Evolutionary conservation across 2,113 vertebrate genomes (phyloP).

Genomic region (Megaleporinus macrocephalus): DNA sequence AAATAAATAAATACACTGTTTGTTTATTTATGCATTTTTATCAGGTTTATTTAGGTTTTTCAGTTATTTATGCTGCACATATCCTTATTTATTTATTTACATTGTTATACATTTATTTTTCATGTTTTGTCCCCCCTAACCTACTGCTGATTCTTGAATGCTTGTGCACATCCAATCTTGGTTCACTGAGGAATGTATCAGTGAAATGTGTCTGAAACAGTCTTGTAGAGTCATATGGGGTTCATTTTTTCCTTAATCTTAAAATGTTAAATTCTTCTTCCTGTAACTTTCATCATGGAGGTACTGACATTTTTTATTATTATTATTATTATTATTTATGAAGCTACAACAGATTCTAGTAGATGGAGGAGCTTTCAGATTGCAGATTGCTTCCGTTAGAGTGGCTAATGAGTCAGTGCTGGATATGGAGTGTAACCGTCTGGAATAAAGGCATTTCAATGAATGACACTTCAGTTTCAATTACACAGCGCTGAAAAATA

Average conservation of each 20-base stretch:
- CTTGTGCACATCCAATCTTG: not conserved
- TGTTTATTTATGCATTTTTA: no score
- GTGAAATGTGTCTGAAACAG: not conserved
- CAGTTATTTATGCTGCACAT: no score
- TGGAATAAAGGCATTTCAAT: not conserved
- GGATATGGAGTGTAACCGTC: conserved; percentile 1
- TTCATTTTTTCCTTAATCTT: not conserved
- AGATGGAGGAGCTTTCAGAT: not conserved
- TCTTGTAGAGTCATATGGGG: not conserved
- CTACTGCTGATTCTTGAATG: not conserved
- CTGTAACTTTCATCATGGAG: not conserved
- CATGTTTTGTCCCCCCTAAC: no score
- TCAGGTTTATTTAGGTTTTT: no score
- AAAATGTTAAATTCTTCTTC: not conserved
- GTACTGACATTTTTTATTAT: not conserved
- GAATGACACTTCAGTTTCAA: not conserved
- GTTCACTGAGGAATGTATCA: not conserved
- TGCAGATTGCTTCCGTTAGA: not conserved
- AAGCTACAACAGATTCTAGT: conserved; percentile 32
- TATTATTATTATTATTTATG: not conserved
- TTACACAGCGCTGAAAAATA: not conserved
- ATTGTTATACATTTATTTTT: no score
- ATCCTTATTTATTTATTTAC: no score
- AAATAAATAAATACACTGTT: no score
- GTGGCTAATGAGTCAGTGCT: conserved; percentile 13